phyloP scores from a whole-genome alignment of 2,888 invertebrate species.

The Drosophila nr. perissopoda region DNA sequence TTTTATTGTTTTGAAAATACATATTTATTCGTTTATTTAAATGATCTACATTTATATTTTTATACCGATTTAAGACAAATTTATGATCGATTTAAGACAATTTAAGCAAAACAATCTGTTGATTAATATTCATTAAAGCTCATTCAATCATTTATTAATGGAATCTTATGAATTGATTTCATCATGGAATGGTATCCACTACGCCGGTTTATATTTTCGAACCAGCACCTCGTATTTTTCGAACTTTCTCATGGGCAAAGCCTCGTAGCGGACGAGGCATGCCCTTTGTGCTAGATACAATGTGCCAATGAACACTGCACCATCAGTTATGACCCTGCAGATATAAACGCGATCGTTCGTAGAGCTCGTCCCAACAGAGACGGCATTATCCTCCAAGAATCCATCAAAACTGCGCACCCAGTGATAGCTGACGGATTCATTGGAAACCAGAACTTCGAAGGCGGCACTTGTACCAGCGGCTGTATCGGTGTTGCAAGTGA shows the following conservation, averaged over 20 bases:
- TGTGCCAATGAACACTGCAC: constrained; percentile 39
- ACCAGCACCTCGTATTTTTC: constrained; percentile 58
- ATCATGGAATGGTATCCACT: neutral
- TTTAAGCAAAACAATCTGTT: too few species aligned
- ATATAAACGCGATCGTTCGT: constrained; percentile 47
- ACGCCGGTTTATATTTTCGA: neutral
- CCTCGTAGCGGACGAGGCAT: constrained; percentile 47
- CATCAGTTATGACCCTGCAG: constrained; percentile 46
- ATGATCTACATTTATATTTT: too few species aligned
- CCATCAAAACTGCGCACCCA: constrained; percentile 61
- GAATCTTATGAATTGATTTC: neutral
- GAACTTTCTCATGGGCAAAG: constrained; percentile 23
- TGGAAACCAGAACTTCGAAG: constrained; percentile 40
- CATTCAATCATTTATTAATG: too few species aligned
- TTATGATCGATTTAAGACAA: too few species aligned
- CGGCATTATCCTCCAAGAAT: constrained; percentile 36
- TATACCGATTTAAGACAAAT: too few species aligned
- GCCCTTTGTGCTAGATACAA: constrained; percentile 26
- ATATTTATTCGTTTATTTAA: too few species aligned
- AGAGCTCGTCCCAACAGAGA: constrained; percentile 48
- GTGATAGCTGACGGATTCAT: constrained; percentile 33
- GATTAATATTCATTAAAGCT: too few species aligned
- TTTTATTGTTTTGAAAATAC: neutral
- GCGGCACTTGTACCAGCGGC: neutral
- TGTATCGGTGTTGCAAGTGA: constrained; percentile 26